Evolutionary conservation across 2,888 invertebrate species (phyloP).

Genomic region (Euphydryas editha): DNA sequence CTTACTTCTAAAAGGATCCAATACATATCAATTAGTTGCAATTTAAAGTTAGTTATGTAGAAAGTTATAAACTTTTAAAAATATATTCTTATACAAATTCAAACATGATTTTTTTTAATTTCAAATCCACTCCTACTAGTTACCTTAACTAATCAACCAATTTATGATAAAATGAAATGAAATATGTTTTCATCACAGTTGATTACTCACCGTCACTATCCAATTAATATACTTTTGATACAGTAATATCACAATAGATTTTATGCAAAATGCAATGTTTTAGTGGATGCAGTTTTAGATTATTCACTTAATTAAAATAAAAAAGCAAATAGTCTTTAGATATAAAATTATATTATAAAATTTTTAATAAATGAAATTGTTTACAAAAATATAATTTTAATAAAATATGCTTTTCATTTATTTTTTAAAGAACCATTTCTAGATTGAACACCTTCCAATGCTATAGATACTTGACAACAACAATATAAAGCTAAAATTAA

Average conservation of each 20-base stretch:
- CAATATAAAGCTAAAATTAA: conserved; percentile 67
- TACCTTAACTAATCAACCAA: background rate
- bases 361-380: background rate
- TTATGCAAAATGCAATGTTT: too few species aligned
- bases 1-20: conserved; percentile 91
- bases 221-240: too few species aligned
- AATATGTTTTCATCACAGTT: background rate
- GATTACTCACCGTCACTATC: background rate
- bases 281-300: too few species aligned
- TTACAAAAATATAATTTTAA: background rate
- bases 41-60: conserved; percentile 49
- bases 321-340: too few species aligned
- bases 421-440: conserved; percentile 50
- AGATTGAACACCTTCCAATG: conserved; percentile 66
- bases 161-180: background rate
- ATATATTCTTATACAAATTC: background rate
- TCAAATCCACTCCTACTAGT: background rate
- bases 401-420: background rate
- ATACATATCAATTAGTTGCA: conserved; percentile 85
- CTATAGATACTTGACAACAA: conserved; percentile 77
- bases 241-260: too few species aligned
- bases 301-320: background rate
- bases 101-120: background rate
- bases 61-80: background rate
- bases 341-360: background rate